Base-by-base conservation (phyloP, 2,113 vertebrate genomes). In the Calyptommatus sinebrachiatus region DNA sequence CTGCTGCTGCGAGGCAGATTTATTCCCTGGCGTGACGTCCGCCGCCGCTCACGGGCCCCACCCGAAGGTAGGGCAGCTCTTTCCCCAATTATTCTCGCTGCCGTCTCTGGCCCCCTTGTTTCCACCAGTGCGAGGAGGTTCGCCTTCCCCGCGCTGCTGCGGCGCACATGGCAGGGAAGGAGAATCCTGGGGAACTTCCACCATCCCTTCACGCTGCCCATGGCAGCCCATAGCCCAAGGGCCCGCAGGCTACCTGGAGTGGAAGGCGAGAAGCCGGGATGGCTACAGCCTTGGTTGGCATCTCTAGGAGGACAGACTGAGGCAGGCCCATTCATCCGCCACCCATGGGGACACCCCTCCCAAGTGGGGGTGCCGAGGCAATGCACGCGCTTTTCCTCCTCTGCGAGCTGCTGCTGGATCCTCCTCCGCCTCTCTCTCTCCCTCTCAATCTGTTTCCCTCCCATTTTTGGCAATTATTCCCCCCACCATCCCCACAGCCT, bases 41-140 rank as follows among this genome's bases (percentile, higher is more conserved):
- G 35, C 63, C 48, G 68, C 79, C 41, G 5, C 26, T 48, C 72
- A 65, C 12, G 46, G 60, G 72, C 79, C 79, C 65, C 79, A 61
- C 79, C 79, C 79, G 63, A 26, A 75, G 79, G 79, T 46, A 46
- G 63, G 79, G 71, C 46, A 67, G 71, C 21, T 71, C 79, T 29
- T 66, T 65, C 62, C 62, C 24, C 20, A 22, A 14, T 1, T 2
- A 41, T 18, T 57, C 53, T 57, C 14, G 53, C 53, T 57, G 53
- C 12, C 16, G 53, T 18, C 18, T 12, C 14, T 18, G 50, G 2
- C 50, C 10, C 50, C 50, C 10, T 41, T 5, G 35, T 2, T 14
- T 9, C 50, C 50, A 16, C 50, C 50, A 16, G 57, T 31, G 28
- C 57, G 57, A 18, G 22, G 8, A n/a, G 48, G 48, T 68, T 16